Percentiles rank a stretch among this genome's conserved stretches.
These are phyloP conservation scores for Oscheius sp. DNA, from an alignment of 2,888 invertebrate species.

Conservation along the genomic window DNA sequence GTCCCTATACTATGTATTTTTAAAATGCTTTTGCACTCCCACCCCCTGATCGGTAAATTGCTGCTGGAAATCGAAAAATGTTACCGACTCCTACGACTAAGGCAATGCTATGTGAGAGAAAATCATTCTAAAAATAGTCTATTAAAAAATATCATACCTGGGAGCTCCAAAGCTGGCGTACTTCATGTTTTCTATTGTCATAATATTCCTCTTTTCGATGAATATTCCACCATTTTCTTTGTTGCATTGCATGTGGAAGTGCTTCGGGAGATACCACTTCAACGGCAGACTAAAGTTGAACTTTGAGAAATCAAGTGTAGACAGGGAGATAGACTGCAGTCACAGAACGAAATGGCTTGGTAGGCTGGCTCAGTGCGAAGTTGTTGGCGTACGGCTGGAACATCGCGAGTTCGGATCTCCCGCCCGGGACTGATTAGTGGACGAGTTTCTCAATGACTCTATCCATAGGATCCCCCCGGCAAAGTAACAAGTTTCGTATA, in stretches of 20 bases:
- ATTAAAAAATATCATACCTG: constrained; percentile 42
- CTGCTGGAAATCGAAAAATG: constrained; percentile 65
- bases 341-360: background rate
- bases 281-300: constrained; percentile 13
- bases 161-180: constrained; percentile 64
- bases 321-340: background rate
- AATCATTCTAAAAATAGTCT: constrained; percentile 54
- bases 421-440: constrained; percentile 7
- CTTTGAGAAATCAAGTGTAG: background rate
- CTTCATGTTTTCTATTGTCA: constrained; percentile 40
- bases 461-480: constrained; percentile 3
- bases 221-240: constrained; percentile 40
- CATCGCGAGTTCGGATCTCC: background rate
- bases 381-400: background rate
- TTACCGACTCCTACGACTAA: constrained; percentile 69
- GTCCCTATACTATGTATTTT: constrained; percentile 39
- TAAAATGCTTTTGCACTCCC: constrained; percentile 13
- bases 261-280: constrained; percentile 5
- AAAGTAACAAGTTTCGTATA: background rate
- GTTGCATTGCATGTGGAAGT: constrained; percentile 27
- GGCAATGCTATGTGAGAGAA: constrained; percentile 66
- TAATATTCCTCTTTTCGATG: constrained; percentile 42
- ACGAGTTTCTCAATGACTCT: background rate
- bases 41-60: constrained; percentile 64
- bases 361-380: background rate